Evolutionary conservation across 2,113 vertebrate species (phyloP).

Genomic region (Anarrhichthys ocellatus): DNA sequence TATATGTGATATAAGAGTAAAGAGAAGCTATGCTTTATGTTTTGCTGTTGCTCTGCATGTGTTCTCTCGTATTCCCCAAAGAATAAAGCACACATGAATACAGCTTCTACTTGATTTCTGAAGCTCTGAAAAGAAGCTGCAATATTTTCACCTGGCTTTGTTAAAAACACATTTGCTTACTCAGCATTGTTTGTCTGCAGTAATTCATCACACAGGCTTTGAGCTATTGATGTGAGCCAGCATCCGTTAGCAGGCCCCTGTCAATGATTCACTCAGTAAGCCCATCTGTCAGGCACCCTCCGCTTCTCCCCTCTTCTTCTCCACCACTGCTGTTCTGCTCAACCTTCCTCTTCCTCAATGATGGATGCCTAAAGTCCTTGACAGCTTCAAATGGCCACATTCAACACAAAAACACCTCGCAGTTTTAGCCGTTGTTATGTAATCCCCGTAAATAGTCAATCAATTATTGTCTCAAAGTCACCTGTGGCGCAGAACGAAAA

Average conservation of each 20-base stretch:
- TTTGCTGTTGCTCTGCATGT: not conserved
- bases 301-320: conserved; percentile 71
- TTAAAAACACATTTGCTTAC: conserved; percentile 84
- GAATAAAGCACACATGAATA: not conserved
- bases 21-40: not conserved
- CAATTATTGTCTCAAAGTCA: conserved; percentile 59
- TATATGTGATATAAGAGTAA: not conserved
- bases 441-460: conserved; percentile 46
- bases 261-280: conserved; percentile 86
- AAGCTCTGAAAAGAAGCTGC: conserved; percentile 37
- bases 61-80: not conserved
- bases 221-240: conserved; percentile 85
- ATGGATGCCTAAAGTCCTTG: conserved; percentile 71
- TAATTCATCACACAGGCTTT: conserved; percentile 85
- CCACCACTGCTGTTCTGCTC: conserved; percentile 58
- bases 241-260: conserved; percentile 84
- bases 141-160: conserved; percentile 82
- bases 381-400: conserved; percentile 59
- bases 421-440: conserved; percentile 42
- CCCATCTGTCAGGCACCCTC: conserved; percentile 82
- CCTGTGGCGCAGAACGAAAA: conserved; percentile 30
- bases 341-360: conserved; percentile 77
- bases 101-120: conserved; percentile 17
- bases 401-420: conserved; percentile 48
- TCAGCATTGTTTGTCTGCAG: conserved; percentile 87